phyloP scores from a whole-genome alignment of 2,113 vertebrate species.

The Gopherus evgoodei region DNA sequence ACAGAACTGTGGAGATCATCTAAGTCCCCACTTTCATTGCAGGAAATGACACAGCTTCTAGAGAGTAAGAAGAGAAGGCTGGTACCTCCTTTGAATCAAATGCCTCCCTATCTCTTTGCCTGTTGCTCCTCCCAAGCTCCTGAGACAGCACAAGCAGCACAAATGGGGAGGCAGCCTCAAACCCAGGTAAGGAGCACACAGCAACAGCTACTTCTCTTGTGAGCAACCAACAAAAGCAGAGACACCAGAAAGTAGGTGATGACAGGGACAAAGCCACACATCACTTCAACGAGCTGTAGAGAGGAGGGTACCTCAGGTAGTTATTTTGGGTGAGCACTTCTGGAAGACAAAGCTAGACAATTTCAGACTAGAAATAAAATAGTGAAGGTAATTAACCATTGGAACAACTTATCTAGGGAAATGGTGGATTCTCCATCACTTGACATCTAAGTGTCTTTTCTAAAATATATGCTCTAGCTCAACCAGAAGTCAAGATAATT shows the following conservation, averaged over 20 bases:
- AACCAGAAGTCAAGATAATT: neutral
- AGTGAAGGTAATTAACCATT: neutral
- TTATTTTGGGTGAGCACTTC: neutral
- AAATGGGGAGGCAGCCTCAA: neutral
- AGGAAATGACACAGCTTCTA: neutral
- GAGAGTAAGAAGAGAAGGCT: neutral
- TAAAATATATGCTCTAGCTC: neutral
- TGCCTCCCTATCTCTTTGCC: too few relatives aligned
- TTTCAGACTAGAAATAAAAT: conserved; percentile 15
- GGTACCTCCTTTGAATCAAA: neutral
- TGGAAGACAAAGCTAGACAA: neutral
- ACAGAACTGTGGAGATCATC: neutral
- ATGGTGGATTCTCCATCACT: neutral
- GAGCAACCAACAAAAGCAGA: neutral
- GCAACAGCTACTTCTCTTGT: neutral
- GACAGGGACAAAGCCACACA: neutral
- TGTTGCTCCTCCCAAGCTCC: neutral
- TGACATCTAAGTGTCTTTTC: neutral
- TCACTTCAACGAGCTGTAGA: neutral
- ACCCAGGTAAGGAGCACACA: too few relatives aligned
- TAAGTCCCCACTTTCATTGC: neutral
- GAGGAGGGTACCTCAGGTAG: neutral
- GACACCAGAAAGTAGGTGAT: neutral
- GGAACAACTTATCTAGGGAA: neutral
- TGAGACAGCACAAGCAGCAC: neutral